These are phyloP conservation scores for Halichoeres trimaculatus DNA, from an alignment of 2,113 vertebrate species.

Conservation along the genomic window DNA sequence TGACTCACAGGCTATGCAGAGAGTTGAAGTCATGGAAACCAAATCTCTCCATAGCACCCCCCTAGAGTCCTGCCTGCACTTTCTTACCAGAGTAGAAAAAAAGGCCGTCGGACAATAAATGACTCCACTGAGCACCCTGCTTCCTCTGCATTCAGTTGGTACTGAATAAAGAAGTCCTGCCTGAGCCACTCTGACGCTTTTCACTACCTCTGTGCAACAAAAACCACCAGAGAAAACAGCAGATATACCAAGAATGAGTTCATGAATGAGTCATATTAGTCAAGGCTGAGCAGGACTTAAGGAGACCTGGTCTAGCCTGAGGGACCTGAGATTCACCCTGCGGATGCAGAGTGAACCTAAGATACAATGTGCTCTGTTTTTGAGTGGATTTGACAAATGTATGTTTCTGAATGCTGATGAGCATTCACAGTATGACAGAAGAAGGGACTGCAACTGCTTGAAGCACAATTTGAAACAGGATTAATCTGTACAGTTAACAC, in stretches of 20 bases:
- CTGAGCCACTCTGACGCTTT: background rate
- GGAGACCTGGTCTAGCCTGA: background rate
- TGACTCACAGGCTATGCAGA: background rate
- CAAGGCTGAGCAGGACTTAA: background rate
- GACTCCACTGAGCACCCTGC: background rate
- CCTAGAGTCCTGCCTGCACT: conserved; percentile 4
- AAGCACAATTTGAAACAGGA: no score
- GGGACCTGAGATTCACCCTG: background rate
- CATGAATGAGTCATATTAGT: conserved; percentile 10
- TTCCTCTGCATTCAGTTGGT: background rate
- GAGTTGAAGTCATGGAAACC: conserved; percentile 1
- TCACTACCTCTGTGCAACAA: conserved; percentile 4
- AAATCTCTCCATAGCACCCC: conserved; percentile 6
- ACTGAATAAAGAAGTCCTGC: conserved; percentile 4
- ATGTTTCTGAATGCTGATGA: no score
- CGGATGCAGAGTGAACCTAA: no score
- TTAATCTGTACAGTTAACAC: no score
- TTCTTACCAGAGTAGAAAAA: conserved; percentile 1
- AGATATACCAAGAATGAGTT: background rate
- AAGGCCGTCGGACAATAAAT: conserved; percentile 10
- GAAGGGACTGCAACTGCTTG: no score
- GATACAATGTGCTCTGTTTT: no score
- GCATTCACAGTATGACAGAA: no score
- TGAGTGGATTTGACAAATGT: no score
- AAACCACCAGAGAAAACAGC: background rate